Conservation (phyloP, 1,140 invertebrate species). For the Adelges cooleyi region DNA sequence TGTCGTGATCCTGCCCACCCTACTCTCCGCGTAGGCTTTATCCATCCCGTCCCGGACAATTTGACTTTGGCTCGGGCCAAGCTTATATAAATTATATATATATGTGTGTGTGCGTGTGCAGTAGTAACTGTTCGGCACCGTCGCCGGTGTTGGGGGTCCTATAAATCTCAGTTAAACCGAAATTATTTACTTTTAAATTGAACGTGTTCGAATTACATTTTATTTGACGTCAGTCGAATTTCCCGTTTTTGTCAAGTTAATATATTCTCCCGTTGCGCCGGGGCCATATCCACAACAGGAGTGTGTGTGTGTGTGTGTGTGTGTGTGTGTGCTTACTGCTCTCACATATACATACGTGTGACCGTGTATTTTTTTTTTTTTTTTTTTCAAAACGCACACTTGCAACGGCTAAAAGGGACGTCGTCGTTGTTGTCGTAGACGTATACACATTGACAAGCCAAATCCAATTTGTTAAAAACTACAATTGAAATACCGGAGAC, state of each 20-base stretch:
- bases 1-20: not conserved
- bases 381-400: too few species aligned
- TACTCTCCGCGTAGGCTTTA: not conserved
- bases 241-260: conserved; percentile 24
- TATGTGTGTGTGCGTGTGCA: not conserved
- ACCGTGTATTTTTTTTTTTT: too few species aligned
- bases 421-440: conserved; percentile 1
- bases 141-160: too few species aligned
- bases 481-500: conserved; percentile 18
- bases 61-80: not conserved
- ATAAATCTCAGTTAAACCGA: conserved; percentile 28
- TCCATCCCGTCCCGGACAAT: not conserved
- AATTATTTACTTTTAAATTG: conserved; percentile 29
- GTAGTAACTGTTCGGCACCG: too few species aligned
- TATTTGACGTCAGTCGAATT: conserved; percentile 28
- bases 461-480: conserved; percentile 28
- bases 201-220: conserved; percentile 27
- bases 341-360: not conserved
- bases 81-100: not conserved
- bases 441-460: conserved; percentile 22
- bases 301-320: not conserved
- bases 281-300: not conserved
- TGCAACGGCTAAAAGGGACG: not conserved
- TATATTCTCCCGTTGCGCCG: conserved; percentile 15
- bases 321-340: not conserved